These are phyloP conservation scores for Agelastica alni DNA, from an alignment of 2,888 invertebrate genomes.

Conservation along the genomic window DNA sequence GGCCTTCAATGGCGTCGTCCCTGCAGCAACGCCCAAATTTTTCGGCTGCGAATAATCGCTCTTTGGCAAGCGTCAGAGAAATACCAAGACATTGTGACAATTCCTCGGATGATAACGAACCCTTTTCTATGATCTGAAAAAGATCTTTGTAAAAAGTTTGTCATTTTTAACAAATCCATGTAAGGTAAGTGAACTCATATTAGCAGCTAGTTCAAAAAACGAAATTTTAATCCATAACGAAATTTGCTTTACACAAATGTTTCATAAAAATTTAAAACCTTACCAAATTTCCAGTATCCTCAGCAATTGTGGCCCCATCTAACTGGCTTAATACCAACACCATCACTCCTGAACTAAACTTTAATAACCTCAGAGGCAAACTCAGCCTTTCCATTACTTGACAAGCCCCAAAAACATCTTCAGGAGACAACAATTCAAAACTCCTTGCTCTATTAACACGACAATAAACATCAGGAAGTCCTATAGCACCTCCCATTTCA, in stretches of 20 bases:
- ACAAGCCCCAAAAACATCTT: slow-evolving; percentile 94
- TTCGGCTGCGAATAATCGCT: slow-evolving; percentile 86
- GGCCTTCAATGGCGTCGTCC: slow-evolving; percentile 94
- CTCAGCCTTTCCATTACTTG: slow-evolving; percentile 65
- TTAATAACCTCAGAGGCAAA: slow-evolving; percentile 76
- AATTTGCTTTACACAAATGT: no score
- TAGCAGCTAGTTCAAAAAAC: no score
- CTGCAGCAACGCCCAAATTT: slow-evolving; percentile 84
- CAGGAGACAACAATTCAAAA: slow-evolving; percentile 92
- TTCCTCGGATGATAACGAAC: slow-evolving; percentile 82
- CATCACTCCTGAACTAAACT: slow-evolving; percentile 94
- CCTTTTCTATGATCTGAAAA: slow-evolving; percentile 66
- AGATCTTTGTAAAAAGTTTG: background rate
- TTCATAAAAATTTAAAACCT: no score
- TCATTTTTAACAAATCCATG: no score
- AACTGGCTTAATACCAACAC: slow-evolving; percentile 84
- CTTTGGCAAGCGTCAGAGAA: slow-evolving; percentile 87
- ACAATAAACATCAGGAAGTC: slow-evolving; percentile 95
- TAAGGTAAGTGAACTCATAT: no score
- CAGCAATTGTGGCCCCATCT: slow-evolving; percentile 71
- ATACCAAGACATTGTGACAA: slow-evolving; percentile 82
- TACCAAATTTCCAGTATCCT: slow-evolving; percentile 69
- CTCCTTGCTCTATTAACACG: slow-evolving; percentile 96
- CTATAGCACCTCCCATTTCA: slow-evolving; percentile 95
- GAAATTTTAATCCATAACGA: no score